A percentile compares a stretch with the other conserved stretches of the same genome.
phyloP scores from a whole-genome alignment of 2,888 invertebrate genomes.

The Heteromurus nitidus region DNA sequence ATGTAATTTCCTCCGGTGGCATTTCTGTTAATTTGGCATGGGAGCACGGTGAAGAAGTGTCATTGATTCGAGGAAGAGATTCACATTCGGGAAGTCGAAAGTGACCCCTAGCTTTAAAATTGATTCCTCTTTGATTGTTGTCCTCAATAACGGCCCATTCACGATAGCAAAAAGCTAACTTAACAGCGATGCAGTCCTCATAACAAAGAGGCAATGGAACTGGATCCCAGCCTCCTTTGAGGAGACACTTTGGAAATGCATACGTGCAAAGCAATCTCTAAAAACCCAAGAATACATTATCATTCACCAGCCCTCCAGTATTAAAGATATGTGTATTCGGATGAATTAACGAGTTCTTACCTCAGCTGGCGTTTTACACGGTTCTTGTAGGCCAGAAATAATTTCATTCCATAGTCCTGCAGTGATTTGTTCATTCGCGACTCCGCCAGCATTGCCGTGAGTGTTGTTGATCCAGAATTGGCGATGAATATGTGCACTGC shows the following conservation, averaged over 20 bases:
- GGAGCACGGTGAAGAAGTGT: conserved; percentile 84
- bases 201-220: conserved; percentile 88
- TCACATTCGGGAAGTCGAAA: conserved; percentile 92
- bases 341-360: conserved; percentile 75
- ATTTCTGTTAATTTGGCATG: conserved; percentile 90
- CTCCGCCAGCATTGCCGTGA: conserved; percentile 80
- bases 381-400: conserved; percentile 85
- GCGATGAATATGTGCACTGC: conserved; percentile 77
- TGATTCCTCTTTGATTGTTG: conserved; percentile 86
- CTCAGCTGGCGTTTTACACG: conserved; percentile 91
- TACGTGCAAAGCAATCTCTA: conserved; percentile 91
- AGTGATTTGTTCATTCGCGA: conserved; percentile 90
- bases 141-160: conserved; percentile 95
- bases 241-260: conserved; percentile 91
- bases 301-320: neutral
- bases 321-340: neutral
- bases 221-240: conserved; percentile 80
- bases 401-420: conserved; percentile 90
- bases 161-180: conserved; percentile 92
- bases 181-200: conserved; percentile 94
- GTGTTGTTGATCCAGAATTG: conserved; percentile 86
- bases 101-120: conserved; percentile 88
- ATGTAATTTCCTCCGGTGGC: conserved; percentile 86
- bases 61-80: conserved; percentile 83
- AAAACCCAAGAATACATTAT: neutral